phyloP scores from a whole-genome alignment of 2,113 vertebrate species.

The Romanogobio albipinnatus region DNA sequence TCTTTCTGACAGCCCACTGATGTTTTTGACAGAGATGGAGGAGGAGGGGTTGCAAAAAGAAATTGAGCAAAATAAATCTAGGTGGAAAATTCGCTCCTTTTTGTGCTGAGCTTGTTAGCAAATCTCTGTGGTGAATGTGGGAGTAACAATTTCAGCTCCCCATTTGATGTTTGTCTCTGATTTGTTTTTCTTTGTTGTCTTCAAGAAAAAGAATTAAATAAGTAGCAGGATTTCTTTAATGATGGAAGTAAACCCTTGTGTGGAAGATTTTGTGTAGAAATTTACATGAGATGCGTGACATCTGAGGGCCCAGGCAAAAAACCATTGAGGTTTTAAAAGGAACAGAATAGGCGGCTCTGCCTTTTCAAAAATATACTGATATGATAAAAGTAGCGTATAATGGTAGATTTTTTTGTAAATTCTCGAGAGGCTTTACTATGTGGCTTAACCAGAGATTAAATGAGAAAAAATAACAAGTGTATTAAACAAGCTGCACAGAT shows the following conservation, averaged over 20 bases:
- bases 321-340: slow-evolving; percentile 38
- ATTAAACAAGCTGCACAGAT: slow-evolving; percentile 4
- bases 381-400: slow-evolving; percentile 5
- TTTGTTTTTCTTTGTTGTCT: slow-evolving; percentile 70
- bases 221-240: slow-evolving; percentile 61
- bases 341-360: slow-evolving; percentile 15
- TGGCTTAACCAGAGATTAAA: slow-evolving; percentile 4
- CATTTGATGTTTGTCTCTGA: slow-evolving; percentile 76
- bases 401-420: neutral
- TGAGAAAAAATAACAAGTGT: slow-evolving; percentile 15
- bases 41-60: slow-evolving; percentile 34
- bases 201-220: slow-evolving; percentile 68
- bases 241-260: slow-evolving; percentile 60
- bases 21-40: slow-evolving; percentile 54
- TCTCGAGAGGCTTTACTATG: slow-evolving; percentile 21
- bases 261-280: slow-evolving; percentile 34
- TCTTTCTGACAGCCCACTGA: slow-evolving; percentile 48
- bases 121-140: slow-evolving; percentile 62
- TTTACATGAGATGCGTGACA: slow-evolving; percentile 41
- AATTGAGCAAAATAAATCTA: slow-evolving; percentile 50
- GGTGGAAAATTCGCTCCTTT: slow-evolving; percentile 49
- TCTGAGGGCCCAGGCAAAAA: neutral
- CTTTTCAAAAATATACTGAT: slow-evolving; percentile 12
- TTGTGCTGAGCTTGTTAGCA: slow-evolving; percentile 72
- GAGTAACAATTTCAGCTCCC: slow-evolving; percentile 61